Percentiles rank a stretch among this genome's conserved stretches.
Conservation (phyloP, 2,888 invertebrate genomes). For the Drosophila neutralis region DNA sequence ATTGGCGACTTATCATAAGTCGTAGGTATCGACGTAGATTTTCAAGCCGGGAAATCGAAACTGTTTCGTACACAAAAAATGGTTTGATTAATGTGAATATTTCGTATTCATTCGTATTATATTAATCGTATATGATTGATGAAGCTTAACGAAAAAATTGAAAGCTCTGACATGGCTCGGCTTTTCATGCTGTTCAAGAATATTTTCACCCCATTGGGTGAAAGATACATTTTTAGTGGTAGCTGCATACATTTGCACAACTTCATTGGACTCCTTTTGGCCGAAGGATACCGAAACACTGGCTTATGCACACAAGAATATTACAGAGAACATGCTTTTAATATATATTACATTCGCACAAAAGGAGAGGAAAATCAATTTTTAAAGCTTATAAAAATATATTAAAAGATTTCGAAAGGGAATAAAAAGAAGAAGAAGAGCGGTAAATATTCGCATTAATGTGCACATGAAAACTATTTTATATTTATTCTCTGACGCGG, state of each 20-base stretch:
- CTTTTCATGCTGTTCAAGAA: neutral
- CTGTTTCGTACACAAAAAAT: too few species aligned
- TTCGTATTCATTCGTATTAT: neutral
- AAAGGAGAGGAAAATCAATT: slow-evolving; percentile 12
- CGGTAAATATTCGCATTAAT: slow-evolving; percentile 29
- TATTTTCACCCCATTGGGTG: neutral
- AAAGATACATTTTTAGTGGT: neutral
- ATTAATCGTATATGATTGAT: neutral
- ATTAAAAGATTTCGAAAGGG: slow-evolving; percentile 10
- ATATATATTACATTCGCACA: slow-evolving; percentile 1
- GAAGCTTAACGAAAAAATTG: neutral
- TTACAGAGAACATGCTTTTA: slow-evolving; percentile 27
- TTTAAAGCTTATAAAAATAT: slow-evolving; percentile 29
- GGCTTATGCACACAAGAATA: neutral
- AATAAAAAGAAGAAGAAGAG: slow-evolving; percentile 3
- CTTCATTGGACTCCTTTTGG: neutral
- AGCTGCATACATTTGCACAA: neutral
- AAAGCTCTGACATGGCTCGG: neutral
- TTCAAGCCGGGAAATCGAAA: too few species aligned
- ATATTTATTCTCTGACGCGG: slow-evolving; percentile 37
- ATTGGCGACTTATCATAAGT: neutral
- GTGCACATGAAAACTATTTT: slow-evolving; percentile 48
- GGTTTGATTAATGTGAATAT: too few species aligned
- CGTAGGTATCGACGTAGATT: too few species aligned
- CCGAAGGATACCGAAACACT: neutral